Percentiles rank a stretch among this genome's conserved stretches.
Evolutionary conservation across 1,140 invertebrate genomes (phyloP).

Genomic region (Drosophila aff.): DNA sequence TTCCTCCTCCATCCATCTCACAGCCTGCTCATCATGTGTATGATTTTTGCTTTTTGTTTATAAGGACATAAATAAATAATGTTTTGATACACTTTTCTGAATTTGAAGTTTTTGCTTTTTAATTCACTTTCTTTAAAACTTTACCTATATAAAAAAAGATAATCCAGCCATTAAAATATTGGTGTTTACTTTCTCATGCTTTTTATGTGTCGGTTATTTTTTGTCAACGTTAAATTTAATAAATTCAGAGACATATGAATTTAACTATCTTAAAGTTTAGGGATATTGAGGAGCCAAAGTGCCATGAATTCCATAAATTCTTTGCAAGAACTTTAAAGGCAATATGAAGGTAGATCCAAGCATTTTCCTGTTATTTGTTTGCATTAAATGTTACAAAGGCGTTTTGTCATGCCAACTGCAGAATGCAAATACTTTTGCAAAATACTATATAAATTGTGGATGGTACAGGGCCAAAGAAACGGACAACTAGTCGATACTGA

Average conservation of each 20-base stretch:
- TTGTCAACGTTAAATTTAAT: conserved; percentile 46
- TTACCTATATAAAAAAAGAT: conserved; percentile 18
- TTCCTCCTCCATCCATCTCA: neutral
- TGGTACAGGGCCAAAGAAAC: neutral
- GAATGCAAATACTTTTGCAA: conserved; percentile 42
- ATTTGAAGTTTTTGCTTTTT: conserved; percentile 33
- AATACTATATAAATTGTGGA: conserved; percentile 24
- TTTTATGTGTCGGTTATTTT: conserved; percentile 20
- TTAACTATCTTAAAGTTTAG: conserved; percentile 12
- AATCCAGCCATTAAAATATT: neutral
- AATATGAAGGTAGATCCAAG: conserved; percentile 1
- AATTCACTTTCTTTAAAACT: conserved; percentile 50
- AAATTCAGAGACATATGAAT: conserved; percentile 40
- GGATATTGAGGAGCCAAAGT: neutral
- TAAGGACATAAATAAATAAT: conserved; percentile 77
- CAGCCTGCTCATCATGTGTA: conserved; percentile 54
- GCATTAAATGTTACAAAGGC: conserved; percentile 47
- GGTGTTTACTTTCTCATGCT: neutral
- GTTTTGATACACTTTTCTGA: conserved; percentile 65
- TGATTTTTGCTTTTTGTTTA: conserved; percentile 74
- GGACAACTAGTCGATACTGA: neutral
- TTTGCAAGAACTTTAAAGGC: neutral
- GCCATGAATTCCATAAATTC: conserved; percentile 9
- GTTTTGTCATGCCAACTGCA: conserved; percentile 52
- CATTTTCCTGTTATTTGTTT: conserved; percentile 34